phyloP scores from a whole-genome alignment of 2,888 invertebrate genomes.

The Lepidonotus clava region DNA sequence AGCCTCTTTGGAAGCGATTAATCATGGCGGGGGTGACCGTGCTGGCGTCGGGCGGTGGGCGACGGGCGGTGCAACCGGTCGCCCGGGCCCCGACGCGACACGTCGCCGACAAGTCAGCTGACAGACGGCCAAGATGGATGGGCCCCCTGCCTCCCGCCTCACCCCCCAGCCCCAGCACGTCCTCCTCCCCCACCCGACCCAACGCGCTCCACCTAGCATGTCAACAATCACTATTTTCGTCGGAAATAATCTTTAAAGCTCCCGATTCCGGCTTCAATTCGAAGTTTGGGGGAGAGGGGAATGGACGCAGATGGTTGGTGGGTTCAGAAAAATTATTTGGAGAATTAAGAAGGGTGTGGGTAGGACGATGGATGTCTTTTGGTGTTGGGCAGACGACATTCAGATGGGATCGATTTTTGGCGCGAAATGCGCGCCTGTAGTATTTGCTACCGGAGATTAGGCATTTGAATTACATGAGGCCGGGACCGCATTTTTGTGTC shows the following conservation, averaged over 20 bases:
- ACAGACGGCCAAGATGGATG: conserved; percentile 33
- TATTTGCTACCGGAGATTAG: too few species aligned
- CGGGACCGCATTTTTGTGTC: neutral
- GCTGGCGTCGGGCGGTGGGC: neutral
- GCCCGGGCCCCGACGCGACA: neutral
- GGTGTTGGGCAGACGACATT: neutral
- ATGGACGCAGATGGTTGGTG: too few species aligned
- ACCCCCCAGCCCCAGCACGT: neutral
- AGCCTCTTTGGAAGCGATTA: neutral
- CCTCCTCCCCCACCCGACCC: neutral
- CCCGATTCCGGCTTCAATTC: too few species aligned
- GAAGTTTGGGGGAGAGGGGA: too few species aligned
- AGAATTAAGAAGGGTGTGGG: too few species aligned
- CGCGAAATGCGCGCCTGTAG: too few species aligned
- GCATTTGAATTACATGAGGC: neutral
- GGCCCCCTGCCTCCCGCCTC: neutral
- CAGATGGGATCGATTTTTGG: too few species aligned
- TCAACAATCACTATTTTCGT: neutral
- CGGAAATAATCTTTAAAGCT: neutral
- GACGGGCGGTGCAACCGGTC: neutral
- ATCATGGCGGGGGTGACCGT: conserved; percentile 11
- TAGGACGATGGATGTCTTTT: too few species aligned
- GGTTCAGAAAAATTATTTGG: too few species aligned
- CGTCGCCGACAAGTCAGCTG: conserved; percentile 25
- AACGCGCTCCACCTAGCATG: neutral